These are phyloP conservation scores for Phlogophora meticulosa DNA, from an alignment of 2,888 invertebrate species.

Conservation along the genomic window DNA sequence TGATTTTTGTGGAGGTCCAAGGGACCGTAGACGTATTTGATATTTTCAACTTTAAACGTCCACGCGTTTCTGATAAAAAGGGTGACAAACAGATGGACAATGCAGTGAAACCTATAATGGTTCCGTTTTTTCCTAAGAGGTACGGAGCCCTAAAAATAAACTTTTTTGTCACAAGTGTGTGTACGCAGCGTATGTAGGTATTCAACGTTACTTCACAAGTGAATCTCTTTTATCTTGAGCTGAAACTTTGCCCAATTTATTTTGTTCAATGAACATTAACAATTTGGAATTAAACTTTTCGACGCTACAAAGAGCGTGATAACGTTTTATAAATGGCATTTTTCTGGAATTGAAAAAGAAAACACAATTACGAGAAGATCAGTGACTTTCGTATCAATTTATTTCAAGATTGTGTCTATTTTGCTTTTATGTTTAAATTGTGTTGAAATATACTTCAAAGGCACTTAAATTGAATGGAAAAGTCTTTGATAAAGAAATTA, in stretches of 20 bases:
- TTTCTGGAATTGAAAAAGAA: conserved; percentile 63
- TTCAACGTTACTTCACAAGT: conserved; percentile 67
- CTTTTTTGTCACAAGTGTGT: conserved; percentile 19
- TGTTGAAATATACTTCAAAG: conserved; percentile 38
- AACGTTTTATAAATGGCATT: conserved; percentile 67
- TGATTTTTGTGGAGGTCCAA: too few species aligned
- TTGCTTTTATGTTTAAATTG: conserved; percentile 43
- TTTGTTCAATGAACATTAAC: conserved; percentile 78
- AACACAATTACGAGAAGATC: conserved; percentile 64
- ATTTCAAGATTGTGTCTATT: conserved; percentile 54
- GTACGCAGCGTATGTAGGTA: conserved; percentile 53
- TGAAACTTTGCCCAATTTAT: conserved; percentile 75
- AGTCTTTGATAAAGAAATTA: conserved; percentile 40
- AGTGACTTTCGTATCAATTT: conserved; percentile 59
- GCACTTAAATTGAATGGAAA: conserved; percentile 47
- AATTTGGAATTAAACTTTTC: conserved; percentile 76
- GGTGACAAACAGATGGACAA: too few species aligned
- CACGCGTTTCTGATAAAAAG: too few species aligned
- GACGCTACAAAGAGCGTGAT: conserved; percentile 70
- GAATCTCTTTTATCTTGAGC: conserved; percentile 71
- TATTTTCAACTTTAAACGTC: too few species aligned
- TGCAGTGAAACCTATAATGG: too few species aligned
- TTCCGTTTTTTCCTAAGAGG: too few species aligned
- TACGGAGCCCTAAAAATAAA: neutral
- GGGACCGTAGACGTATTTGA: too few species aligned